Evolutionary conservation across 2,888 invertebrate genomes (phyloP), one percentile per base, ranked within the genome.

Genomic region (Salticus scenicus): DNA sequence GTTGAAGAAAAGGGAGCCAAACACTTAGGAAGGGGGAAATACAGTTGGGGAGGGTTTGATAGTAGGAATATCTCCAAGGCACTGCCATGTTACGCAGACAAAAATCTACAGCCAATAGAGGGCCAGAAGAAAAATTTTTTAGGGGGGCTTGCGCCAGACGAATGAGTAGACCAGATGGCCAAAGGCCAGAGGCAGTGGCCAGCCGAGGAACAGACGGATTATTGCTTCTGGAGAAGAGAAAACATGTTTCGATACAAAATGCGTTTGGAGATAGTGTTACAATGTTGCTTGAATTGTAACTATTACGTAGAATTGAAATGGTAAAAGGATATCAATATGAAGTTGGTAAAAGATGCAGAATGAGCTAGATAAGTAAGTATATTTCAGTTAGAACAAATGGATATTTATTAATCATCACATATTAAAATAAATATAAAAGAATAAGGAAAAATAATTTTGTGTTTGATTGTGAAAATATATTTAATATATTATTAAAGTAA

Each of bases 121-220:
- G 67, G 28, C 57, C 73, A 51, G 77, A 66, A 24, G n/a, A 31
- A 83, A 71, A 66, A 72, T 76, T n/a, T 74, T 41, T 57, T 69
- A 51, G 77, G 77, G 83, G 83, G 81, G 75, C 76, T 66, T 64
- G 70, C 27, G 70, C 30, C n/a, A 24, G 74, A 41, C 28, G 69
- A 10, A 74, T 74, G 74, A 57, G 28, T 67, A 33, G 82, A 41
- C 66, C 82, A 82, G 81, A 81, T 75, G 81, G 74, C 69, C 70
- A 74, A 30, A 31, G 81, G 74, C 81, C 81, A 81, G 81, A 67
- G 41, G 74, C n/a, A 33, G 20, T 80, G 80, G 67, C 80, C 80
- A 51, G 73, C 67, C 47, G 79, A 20, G 17, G 8, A 27, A 14
- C 10, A 47, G 71, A 72, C 24, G 72, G 57, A 28, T 30, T 5